These are phyloP conservation scores for Glaucomys volans DNA, from an alignment of 2,113 vertebrate genomes.

Conservation along the genomic window DNA sequence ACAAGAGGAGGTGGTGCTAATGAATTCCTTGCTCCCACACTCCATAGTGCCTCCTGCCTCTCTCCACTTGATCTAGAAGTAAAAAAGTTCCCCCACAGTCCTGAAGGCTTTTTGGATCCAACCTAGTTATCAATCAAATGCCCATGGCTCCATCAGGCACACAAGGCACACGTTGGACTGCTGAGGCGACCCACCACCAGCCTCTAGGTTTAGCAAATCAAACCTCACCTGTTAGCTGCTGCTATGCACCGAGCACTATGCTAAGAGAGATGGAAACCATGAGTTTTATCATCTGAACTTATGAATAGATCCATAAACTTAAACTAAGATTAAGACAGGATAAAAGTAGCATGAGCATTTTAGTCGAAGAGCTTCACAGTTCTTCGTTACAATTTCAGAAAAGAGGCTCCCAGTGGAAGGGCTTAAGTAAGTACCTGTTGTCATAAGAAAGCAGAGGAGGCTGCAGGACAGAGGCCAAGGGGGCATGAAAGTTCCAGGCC, in stretches of 20 bases:
- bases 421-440: not conserved
- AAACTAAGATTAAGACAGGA: not conserved
- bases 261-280: not conserved
- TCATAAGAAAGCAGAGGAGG: not conserved
- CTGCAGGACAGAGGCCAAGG: rapidly evolving
- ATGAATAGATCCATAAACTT: not conserved
- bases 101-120: not conserved
- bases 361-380: not conserved
- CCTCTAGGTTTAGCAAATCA: not conserved
- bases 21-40: rapidly evolving
- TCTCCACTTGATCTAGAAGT: not conserved
- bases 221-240: not conserved
- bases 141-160: rapidly evolving
- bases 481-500: not conserved
- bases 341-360: too few relatives aligned
- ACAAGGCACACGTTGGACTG: rapidly evolving
- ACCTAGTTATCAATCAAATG: not conserved
- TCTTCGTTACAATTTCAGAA: not conserved
- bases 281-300: not conserved
- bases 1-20: rapidly evolving
- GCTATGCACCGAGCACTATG: rapidly evolving
- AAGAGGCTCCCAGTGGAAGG: not conserved
- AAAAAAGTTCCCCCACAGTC: too few relatives aligned
- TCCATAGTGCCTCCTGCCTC: rapidly evolving
- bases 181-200: rapidly evolving